Percentiles rank a stretch among this genome's conserved stretches.
These are phyloP conservation scores for Parasteatoda lunata DNA, from an alignment of 2,888 invertebrate species.

Conservation along the genomic window DNA sequence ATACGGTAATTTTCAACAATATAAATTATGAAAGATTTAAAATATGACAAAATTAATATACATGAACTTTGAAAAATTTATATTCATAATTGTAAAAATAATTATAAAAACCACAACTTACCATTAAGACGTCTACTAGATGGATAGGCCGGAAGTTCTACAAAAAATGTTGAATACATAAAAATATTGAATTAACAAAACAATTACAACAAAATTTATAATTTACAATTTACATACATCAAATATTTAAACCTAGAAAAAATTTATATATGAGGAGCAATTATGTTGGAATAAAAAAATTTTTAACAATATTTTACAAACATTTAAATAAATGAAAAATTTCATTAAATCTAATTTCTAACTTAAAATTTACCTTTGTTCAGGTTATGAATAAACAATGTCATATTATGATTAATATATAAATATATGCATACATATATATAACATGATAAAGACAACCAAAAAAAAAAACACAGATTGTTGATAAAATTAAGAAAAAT, in stretches of 20 bases:
- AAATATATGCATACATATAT: too few species aligned
- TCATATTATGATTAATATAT: too few species aligned
- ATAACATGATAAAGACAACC: too few species aligned
- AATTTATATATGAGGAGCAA: not conserved
- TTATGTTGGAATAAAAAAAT: not conserved
- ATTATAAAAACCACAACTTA: conserved; percentile 14
- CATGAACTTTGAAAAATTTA: not conserved
- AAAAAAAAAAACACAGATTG: too few species aligned
- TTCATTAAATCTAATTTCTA: not conserved
- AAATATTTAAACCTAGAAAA: not conserved
- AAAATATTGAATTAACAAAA: not conserved
- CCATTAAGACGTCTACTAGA: conserved; percentile 61
- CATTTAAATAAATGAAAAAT: not conserved
- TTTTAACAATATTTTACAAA: not conserved
- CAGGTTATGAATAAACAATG: too few species aligned
- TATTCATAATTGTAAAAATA: not conserved
- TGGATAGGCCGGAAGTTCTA: conserved; percentile 64
- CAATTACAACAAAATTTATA: not conserved
- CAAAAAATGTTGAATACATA: conserved; percentile 2
- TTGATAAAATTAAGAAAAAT: too few species aligned
- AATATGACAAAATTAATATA: too few species aligned
- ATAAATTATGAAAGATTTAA: too few species aligned
- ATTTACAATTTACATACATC: not conserved
- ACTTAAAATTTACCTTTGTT: too few species aligned
- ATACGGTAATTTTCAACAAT: too few species aligned